Conservation (phyloP, 1,140 invertebrate genomes). For the Battus philenor region DNA sequence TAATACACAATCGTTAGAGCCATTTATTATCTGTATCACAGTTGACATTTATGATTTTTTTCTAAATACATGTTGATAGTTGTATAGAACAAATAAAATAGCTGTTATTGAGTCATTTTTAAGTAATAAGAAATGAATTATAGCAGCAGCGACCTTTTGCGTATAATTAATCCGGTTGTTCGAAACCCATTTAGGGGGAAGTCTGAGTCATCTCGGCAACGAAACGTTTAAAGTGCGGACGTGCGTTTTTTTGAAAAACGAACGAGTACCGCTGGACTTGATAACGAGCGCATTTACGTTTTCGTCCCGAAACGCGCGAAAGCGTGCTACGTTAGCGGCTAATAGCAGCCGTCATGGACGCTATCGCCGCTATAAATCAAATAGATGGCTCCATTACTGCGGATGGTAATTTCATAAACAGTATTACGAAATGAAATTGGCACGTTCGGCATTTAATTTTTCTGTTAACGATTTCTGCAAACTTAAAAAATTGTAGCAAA, state of each 20-base stretch:
- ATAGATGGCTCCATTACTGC: background rate
- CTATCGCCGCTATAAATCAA: background rate
- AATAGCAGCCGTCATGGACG: background rate
- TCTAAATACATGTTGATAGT: no score
- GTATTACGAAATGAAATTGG: background rate
- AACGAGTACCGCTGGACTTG: background rate
- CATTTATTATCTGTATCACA: no score
- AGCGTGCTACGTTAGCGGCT: background rate
- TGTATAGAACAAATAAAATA: no score
- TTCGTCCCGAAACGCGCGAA: background rate
- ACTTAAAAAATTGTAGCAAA: no score
- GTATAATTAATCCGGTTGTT: conserved; percentile 3
- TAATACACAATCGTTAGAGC: no score
- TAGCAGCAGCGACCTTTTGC: no score
- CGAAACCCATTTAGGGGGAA: conserved; percentile 5
- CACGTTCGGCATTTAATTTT: no score
- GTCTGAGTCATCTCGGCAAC: conserved; percentile 4
- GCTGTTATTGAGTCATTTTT: no score
- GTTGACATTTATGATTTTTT: no score
- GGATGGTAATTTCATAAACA: background rate
- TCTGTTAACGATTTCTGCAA: no score
- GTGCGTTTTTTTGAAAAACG: background rate
- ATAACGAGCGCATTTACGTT: conserved; percentile 1
- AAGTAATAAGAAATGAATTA: no score
- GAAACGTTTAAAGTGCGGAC: background rate